A percentile compares a stretch with the other conserved stretches of the same genome.
Evolutionary conservation across 2,888 invertebrate species (phyloP).

Genomic region (Archaeoteleia sp.): DNA sequence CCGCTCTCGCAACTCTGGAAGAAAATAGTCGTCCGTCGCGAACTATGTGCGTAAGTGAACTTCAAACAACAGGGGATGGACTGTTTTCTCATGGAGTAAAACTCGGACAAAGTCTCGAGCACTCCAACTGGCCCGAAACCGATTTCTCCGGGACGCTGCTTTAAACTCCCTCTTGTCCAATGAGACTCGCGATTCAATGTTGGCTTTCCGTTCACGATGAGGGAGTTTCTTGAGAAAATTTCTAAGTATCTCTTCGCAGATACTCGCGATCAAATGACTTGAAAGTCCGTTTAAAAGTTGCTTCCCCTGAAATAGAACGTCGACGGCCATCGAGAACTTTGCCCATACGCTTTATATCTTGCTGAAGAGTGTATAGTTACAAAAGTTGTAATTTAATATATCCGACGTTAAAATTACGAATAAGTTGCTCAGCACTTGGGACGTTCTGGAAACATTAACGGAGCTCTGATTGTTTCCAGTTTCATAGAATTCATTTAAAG

Average conservation of each 20-base stretch:
- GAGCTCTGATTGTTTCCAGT: no score
- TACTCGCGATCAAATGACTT: constrained; percentile 42
- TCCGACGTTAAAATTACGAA: constrained; percentile 1
- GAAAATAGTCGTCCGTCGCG: constrained; percentile 8
- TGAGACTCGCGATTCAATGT: constrained; percentile 35
- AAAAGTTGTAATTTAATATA: constrained; percentile 20
- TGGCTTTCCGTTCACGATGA: constrained; percentile 34
- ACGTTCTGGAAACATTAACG: no score
- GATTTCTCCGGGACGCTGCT: constrained; percentile 42
- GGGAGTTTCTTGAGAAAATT: constrained; percentile 40
- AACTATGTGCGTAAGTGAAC: constrained; percentile 31
- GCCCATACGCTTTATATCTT: constrained; percentile 21
- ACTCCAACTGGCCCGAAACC: constrained; percentile 42
- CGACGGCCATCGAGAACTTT: constrained; percentile 11
- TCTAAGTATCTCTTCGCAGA: constrained; percentile 41
- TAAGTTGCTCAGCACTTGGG: no score
- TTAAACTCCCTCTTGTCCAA: constrained; percentile 41
- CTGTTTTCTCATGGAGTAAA: constrained; percentile 43
- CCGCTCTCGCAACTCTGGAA: constrained; percentile 15
- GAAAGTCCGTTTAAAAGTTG: constrained; percentile 41
- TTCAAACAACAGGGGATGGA: constrained; percentile 29
- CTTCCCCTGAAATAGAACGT: constrained; percentile 13
- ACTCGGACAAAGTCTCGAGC: constrained; percentile 40
- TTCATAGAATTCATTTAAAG: background rate
- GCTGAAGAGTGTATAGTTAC: constrained; percentile 4